phyloP scores from a whole-genome alignment of 1,140 invertebrate species.

The Phthorimaea operculella region DNA sequence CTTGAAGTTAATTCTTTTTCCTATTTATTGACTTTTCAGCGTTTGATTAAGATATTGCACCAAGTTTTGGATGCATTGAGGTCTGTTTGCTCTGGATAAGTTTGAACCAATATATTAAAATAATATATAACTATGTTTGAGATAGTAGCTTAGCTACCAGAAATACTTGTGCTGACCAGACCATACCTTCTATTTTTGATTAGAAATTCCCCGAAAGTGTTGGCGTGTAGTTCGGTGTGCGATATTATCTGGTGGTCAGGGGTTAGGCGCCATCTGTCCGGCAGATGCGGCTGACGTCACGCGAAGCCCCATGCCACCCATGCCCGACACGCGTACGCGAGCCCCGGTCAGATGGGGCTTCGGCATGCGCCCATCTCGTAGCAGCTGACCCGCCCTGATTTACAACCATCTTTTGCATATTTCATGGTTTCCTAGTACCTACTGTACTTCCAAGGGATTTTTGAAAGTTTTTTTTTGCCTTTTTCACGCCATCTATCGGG shows the following conservation, averaged over 20 bases:
- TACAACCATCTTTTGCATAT: conserved; percentile 26
- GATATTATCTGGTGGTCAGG: conserved; percentile 50
- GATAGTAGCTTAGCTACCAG: too few relatives aligned
- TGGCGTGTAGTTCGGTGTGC: conserved; percentile 36
- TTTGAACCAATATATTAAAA: too few relatives aligned
- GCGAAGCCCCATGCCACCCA: conserved; percentile 45
- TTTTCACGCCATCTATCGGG: conserved; percentile 61
- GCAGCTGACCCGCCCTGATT: conserved; percentile 61
- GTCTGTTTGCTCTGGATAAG: too few relatives aligned
- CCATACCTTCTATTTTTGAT: conserved; percentile 10
- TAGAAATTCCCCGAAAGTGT: conserved; percentile 31
- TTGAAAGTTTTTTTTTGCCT: too few relatives aligned
- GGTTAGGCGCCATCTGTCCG: conserved; percentile 57
- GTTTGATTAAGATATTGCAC: too few relatives aligned
- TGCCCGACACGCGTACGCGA: too few relatives aligned
- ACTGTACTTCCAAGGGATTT: too few relatives aligned
- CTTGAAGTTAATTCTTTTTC: too few relatives aligned
- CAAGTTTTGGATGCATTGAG: too few relatives aligned
- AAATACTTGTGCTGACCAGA: too few relatives aligned
- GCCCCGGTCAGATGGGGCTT: conserved; percentile 27
- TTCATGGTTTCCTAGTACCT: conserved; percentile 41
- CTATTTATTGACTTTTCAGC: too few relatives aligned
- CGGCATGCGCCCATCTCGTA: conserved; percentile 47
- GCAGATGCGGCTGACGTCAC: conserved; percentile 63
- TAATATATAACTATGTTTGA: too few relatives aligned